Evolutionary conservation across 2,888 invertebrate species (phyloP), one percentile per base, ranked within the genome.

Genomic region (Lacanobia wlatinum): DNA sequence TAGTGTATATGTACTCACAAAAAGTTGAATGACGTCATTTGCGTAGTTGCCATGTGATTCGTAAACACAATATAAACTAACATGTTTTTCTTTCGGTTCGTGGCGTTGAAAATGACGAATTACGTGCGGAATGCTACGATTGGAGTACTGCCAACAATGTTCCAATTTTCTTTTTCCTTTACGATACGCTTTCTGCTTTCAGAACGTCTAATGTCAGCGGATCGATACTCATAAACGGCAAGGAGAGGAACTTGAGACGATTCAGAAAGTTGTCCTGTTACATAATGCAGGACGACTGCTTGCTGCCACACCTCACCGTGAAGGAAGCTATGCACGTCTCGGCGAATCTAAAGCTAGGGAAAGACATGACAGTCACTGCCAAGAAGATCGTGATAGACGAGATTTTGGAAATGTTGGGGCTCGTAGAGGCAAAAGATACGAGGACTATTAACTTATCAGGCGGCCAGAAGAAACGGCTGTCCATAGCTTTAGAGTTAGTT

Each of bases 181-280:
- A 84, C 67, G 0, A 52, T 61, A 63, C 38, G 43, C 28, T 79
- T 79, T 82, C 59, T 69, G 46, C 38, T 90, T 92, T 74, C 95
- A 98, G 98, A 94, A 98, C 98, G 60, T 98, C 98, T 74, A 98
- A 98, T 89, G 96, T 99, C 38, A 98, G 97, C 86, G 99, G 99
- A 10, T 97, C 97, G 43, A 98, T 99, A 78, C 94, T 98, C 71
- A 98, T 99, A 87, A 99, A 99, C 91, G 98, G 98, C 60, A 98
- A 98, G 89, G 98, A 98, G 83, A 96, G 99, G 68, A 98, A 98
- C 93, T 96, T 98, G 58, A 96, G 99, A 53, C 96, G 98, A 76
- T 99, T 99, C 94, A 97, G 99, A 48, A 99, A 99, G 92, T 97
- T 99, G 94, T 99, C 99, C 18, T 99, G 99, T 91, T 99, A 99